Conservation (phyloP, 2,797 vertebrate species). For the Gymnodraco acuticeps region DNA sequence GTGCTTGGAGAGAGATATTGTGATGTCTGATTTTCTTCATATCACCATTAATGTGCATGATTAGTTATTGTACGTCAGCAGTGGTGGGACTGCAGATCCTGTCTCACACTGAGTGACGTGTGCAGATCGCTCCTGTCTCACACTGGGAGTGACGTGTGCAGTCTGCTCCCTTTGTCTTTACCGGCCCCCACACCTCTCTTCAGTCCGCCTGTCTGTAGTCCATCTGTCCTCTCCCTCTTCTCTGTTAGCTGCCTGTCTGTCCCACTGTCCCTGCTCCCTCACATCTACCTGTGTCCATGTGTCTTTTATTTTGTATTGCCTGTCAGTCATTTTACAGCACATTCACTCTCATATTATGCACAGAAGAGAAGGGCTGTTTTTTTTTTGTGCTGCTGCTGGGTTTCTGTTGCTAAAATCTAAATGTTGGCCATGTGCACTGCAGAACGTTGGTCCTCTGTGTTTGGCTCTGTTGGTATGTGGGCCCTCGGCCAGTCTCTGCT, state of each 20-base stretch:
- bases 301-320: constrained; percentile 3
- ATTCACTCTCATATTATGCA: background rate
- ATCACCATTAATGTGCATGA: no score
- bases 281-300: constrained; percentile 18
- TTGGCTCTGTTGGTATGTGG: constrained; percentile 9
- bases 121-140: constrained; percentile 72
- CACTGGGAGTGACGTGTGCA: constrained; percentile 73
- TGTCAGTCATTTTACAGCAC: constrained; percentile 13
- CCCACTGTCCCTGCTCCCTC: background rate
- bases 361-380: background rate
- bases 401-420: constrained; percentile 2
- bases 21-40: background rate
- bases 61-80: constrained; percentile 38
- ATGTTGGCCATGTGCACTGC: constrained; percentile 8
- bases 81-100: constrained; percentile 59
- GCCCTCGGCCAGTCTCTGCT: background rate
- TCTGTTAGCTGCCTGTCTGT: background rate
- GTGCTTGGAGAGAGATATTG: no score
- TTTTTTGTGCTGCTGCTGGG: background rate
- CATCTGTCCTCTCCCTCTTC: no score
- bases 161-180: constrained; percentile 50
- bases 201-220: constrained; percentile 40
- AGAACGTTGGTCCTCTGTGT: constrained; percentile 11
- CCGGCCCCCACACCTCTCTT: constrained; percentile 45
- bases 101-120: constrained; percentile 74